Conservation (phyloP, 2,797 vertebrate species). For the Ceryle rudis region DNA sequence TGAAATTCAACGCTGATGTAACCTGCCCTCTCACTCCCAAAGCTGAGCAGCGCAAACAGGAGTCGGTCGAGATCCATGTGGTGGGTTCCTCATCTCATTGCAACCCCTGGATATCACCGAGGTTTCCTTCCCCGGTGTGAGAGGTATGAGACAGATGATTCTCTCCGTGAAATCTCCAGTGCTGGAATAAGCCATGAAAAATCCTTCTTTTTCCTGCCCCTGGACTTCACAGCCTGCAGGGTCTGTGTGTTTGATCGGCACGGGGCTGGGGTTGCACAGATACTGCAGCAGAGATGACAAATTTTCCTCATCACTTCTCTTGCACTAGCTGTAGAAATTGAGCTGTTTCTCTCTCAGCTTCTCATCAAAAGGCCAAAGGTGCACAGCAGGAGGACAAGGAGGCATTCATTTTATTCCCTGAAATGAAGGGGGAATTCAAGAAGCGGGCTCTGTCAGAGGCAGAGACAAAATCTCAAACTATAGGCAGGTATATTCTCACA, state of each 20-base stretch:
- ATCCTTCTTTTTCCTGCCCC: background rate
- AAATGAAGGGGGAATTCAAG: background rate
- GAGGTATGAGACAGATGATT: background rate
- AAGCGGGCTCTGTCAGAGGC: background rate
- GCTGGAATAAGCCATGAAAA: background rate
- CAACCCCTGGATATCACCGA: background rate
- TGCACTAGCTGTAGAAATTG: background rate
- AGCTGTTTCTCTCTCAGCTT: background rate
- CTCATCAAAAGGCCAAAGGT: constrained; percentile 1
- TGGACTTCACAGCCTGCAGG: background rate
- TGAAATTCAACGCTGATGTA: background rate
- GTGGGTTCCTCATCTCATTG: background rate
- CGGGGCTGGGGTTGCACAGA: background rate
- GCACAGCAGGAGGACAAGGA: background rate
- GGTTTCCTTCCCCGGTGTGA: background rate
- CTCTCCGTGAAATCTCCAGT: background rate
- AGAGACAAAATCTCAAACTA: background rate
- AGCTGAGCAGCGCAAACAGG: background rate
- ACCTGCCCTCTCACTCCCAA: background rate
- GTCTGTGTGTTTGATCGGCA: background rate
- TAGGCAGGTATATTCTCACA: constrained; percentile 2
- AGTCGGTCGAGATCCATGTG: background rate
- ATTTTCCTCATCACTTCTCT: background rate
- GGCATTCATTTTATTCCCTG: background rate
- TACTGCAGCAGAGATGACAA: background rate